Percentiles rank a stretch among this genome's conserved stretches.
Conservation (phyloP, 2,797 vertebrate species). For the Sebastes matsubarae region DNA sequence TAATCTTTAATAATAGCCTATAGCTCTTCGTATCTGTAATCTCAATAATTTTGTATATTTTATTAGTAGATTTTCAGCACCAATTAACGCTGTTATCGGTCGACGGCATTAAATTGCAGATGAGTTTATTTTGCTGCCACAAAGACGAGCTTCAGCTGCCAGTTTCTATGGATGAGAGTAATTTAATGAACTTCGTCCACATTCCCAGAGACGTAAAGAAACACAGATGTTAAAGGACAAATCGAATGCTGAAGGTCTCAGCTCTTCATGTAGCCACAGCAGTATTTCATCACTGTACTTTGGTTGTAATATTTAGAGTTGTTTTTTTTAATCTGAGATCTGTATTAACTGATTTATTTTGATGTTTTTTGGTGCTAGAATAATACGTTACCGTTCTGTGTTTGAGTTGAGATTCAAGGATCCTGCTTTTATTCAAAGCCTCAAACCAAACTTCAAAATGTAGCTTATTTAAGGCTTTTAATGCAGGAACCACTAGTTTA, state of each 20-base stretch:
- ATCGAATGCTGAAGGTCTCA: not conserved
- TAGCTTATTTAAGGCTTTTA: not conserved
- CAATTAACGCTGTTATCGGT: too few relatives aligned
- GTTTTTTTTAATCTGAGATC: not conserved
- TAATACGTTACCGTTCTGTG: not conserved
- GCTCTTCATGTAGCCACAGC: constrained; percentile 22
- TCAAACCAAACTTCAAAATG: not conserved
- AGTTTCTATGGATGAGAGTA: not conserved
- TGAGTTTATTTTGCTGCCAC: not conserved
- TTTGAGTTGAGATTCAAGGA: constrained; percentile 5
- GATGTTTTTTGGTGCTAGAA: constrained; percentile 47
- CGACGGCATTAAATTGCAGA: not conserved
- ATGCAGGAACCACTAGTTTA: not conserved
- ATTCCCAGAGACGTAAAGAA: constrained; percentile 17
- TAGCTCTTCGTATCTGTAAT: not conserved
- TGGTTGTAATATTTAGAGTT: not conserved
- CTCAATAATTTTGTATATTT: not conserved
- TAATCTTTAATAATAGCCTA: not conserved
- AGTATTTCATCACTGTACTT: constrained; percentile 19
- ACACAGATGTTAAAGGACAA: not conserved
- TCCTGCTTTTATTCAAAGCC: constrained; percentile 31
- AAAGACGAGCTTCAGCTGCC: not conserved
- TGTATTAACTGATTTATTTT: not conserved
- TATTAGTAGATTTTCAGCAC: not conserved
- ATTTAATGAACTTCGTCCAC: constrained; percentile 27